Evolutionary conservation across 2,113 vertebrate genomes (phyloP).

Genomic region (Xenopus borealis): DNA sequence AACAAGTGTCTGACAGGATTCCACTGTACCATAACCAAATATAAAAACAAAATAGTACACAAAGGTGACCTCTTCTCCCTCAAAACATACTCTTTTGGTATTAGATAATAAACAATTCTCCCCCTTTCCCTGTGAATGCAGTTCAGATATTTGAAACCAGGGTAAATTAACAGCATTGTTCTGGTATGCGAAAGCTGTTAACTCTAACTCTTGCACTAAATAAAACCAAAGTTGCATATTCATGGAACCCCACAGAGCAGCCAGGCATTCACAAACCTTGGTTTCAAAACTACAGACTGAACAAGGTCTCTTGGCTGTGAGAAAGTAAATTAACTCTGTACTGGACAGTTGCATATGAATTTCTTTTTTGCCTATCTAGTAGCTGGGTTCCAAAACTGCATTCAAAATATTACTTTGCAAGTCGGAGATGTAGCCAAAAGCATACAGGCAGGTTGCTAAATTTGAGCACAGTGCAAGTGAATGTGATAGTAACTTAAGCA

Average conservation of each 20-base stretch:
- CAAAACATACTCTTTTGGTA: background rate
- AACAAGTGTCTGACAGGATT: no score
- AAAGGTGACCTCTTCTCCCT: background rate
- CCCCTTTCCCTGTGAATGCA: background rate
- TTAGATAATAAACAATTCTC: background rate
- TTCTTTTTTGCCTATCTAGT: background rate
- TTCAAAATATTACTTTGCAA: no score
- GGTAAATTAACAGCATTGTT: background rate
- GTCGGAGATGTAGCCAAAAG: no score
- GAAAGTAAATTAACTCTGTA: background rate
- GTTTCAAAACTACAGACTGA: background rate
- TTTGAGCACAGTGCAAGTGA: no score
- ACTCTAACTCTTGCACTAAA: background rate
- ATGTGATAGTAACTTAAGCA: no score
- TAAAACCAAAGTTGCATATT: background rate
- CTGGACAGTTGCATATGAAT: no score
- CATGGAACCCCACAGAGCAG: background rate
- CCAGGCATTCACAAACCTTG: background rate
- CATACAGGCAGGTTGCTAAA: no score
- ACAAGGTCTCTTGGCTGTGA: no score
- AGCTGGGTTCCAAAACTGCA: background rate
- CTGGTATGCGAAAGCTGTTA: background rate
- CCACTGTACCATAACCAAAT: no score
- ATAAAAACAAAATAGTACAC: background rate
- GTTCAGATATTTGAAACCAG: background rate